These are phyloP conservation scores for Anthoscopus minutus DNA, from an alignment of 2,113 vertebrate genomes.

Conservation along the genomic window DNA sequence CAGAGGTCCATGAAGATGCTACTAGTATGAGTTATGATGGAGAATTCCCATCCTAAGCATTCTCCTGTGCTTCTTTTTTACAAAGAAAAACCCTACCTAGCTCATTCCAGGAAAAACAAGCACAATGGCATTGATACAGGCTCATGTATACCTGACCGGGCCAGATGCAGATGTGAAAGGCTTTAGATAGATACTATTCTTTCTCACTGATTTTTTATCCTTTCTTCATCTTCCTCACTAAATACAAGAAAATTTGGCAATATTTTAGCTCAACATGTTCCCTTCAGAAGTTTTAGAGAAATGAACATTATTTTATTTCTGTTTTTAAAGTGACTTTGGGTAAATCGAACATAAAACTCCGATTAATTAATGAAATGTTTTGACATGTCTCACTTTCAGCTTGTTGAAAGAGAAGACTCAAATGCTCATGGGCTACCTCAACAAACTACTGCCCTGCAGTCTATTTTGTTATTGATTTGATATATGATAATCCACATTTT, in stretches of 20 bases:
- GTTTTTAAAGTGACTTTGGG: background rate
- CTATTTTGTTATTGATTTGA: background rate
- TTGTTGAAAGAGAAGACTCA: background rate
- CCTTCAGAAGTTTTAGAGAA: background rate
- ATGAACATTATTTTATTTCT: fast-evolving
- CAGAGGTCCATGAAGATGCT: background rate
- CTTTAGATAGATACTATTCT: background rate
- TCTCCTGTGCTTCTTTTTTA: background rate
- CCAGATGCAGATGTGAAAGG: background rate
- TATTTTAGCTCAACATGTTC: background rate
- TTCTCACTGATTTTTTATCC: background rate
- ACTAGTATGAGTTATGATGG: background rate
- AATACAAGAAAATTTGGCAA: background rate
- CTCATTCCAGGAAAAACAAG: background rate
- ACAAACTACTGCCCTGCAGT: background rate
- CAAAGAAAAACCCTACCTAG: background rate
- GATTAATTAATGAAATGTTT: background rate
- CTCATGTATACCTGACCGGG: background rate
- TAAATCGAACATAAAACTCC: background rate
- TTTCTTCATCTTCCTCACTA: background rate
- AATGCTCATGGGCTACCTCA: background rate
- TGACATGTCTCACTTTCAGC: background rate
- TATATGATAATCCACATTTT: background rate
- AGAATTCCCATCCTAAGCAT: background rate
- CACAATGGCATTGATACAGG: background rate